Evolutionary conservation across 2,797 vertebrate species (phyloP).

Genomic region (Champsocephalus gunnari): DNA sequence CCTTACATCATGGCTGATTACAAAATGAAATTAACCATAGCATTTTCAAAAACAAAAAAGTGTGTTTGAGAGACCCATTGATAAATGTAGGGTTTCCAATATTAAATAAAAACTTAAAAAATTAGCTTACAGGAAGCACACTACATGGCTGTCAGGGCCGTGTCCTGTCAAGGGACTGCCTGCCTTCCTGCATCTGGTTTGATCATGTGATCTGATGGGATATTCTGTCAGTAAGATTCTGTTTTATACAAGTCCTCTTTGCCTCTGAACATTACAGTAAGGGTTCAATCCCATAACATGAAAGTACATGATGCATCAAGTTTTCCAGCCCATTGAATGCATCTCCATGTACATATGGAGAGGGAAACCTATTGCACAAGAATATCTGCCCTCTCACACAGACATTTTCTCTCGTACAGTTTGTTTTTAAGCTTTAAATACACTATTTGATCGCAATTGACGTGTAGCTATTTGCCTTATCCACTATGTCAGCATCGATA

Average conservation of each 20-base stretch:
- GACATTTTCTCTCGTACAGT: slow-evolving; percentile 12
- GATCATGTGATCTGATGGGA: not conserved
- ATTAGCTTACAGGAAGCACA: too few relatives aligned
- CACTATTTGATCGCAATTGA: slow-evolving; percentile 46
- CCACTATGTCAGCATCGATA: slow-evolving; percentile 50
- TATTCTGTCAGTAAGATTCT: too few relatives aligned
- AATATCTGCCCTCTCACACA: slow-evolving; percentile 2
- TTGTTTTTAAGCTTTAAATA: slow-evolving; percentile 35
- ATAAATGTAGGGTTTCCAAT: too few relatives aligned
- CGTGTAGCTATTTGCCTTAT: slow-evolving; percentile 45
- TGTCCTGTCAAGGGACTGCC: not conserved
- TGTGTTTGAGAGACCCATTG: too few relatives aligned
- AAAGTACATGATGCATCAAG: not conserved
- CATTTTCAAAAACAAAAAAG: too few relatives aligned
- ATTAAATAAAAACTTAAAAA: too few relatives aligned
- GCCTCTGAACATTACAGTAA: not conserved
- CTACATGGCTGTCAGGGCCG: too few relatives aligned
- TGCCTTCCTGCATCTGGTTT: not conserved
- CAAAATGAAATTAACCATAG: too few relatives aligned
- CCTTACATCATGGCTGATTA: not conserved
- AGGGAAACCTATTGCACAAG: not conserved
- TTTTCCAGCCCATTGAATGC: not conserved
- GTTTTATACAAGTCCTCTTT: not conserved
- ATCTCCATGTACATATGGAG: not conserved
- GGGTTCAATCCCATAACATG: not conserved